Evolutionary conservation across 2,113 vertebrate species (phyloP).

Genomic region (Mormyrus iriodes): DNA sequence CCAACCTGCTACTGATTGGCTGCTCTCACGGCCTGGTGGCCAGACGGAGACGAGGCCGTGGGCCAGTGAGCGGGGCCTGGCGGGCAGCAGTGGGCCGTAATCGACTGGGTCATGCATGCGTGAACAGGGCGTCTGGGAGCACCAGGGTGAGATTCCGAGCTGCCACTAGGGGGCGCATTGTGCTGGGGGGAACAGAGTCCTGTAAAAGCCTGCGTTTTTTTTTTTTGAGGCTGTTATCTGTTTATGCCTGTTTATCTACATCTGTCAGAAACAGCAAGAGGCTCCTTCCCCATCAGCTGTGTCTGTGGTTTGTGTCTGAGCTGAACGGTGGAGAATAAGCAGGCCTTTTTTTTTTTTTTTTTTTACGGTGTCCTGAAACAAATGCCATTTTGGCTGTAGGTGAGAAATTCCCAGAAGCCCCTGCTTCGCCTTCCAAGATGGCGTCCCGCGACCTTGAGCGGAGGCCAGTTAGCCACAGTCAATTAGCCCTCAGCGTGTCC

Average conservation of each 20-base stretch:
- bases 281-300: neutral
- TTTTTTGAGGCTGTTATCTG: neutral
- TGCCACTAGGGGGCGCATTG: neutral
- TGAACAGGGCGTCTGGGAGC: neutral
- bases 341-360: neutral
- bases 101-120: neutral
- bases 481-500: neutral
- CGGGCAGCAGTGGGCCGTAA: neutral
- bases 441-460: neutral
- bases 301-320: neutral
- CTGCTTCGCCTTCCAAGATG: neutral
- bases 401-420: constrained; percentile 9
- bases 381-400: neutral
- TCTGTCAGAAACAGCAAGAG: neutral
- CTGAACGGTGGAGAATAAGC: neutral
- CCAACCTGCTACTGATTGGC: neutral
- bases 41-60: neutral
- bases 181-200: neutral
- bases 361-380: neutral
- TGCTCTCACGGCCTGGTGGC: neutral
- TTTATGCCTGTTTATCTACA: neutral
- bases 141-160: neutral
- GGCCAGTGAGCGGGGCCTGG: neutral
- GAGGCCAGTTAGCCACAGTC: neutral
- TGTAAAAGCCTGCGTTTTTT: neutral